phyloP scores from a whole-genome alignment of 2,888 invertebrate genomes.

The Margaritifera margaritifera region DNA sequence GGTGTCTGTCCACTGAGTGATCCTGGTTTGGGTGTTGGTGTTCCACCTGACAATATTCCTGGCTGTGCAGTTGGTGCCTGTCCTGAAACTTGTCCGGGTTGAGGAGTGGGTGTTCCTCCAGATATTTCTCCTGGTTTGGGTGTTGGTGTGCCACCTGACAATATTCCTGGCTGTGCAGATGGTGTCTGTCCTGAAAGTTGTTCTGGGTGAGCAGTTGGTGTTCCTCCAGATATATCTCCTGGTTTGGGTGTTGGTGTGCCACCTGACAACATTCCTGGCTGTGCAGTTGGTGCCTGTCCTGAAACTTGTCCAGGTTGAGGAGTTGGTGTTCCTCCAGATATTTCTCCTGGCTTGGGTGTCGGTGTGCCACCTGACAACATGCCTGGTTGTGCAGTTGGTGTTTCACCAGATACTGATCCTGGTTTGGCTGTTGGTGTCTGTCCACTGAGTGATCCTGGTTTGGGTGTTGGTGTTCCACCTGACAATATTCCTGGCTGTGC shows the following conservation, averaged over 20 bases:
- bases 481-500: constrained; percentile 14
- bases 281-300: constrained; percentile 27
- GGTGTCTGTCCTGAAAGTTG: constrained; percentile 16
- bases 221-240: constrained; percentile 10
- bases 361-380: constrained; percentile 17
- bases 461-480: constrained; percentile 22
- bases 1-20: too few relatives aligned
- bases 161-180: constrained; percentile 16
- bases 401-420: constrained; percentile 8
- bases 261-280: constrained; percentile 18
- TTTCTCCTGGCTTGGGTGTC: constrained; percentile 17
- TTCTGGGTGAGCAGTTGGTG: constrained; percentile 25
- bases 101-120: too few relatives aligned
- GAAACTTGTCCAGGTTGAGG: constrained; percentile 13
- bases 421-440: constrained; percentile 27
- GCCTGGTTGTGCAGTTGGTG: constrained; percentile 29
- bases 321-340: constrained; percentile 17
- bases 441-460: constrained; percentile 10
- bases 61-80: too few relatives aligned
- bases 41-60: too few relatives aligned
- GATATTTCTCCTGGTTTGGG: too few relatives aligned
- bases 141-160: constrained; percentile 18
- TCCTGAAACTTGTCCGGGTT: too few relatives aligned
- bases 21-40: too few relatives aligned
- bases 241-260: constrained; percentile 24